Conservation (phyloP, 2,888 invertebrate genomes). For the Catocala sponsa region DNA sequence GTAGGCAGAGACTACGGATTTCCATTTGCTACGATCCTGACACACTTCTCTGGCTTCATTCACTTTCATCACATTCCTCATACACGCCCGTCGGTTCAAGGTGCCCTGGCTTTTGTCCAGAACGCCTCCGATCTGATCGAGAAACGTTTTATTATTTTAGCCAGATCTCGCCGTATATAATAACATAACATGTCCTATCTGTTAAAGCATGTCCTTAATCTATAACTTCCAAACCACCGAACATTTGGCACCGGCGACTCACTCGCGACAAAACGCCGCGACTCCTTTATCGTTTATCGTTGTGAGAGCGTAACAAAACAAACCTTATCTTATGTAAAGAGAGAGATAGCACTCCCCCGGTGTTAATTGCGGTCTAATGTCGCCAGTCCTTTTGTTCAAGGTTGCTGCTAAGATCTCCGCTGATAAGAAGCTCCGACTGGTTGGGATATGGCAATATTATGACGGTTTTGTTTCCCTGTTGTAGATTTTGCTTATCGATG, state of each 20-base stretch:
- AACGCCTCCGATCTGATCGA: too few relatives aligned
- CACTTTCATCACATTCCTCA: too few relatives aligned
- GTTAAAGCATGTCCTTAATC: constrained; percentile 40
- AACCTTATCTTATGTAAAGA: constrained; percentile 65
- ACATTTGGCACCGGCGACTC: constrained; percentile 71
- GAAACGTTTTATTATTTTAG: too few relatives aligned
- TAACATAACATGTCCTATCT: neutral
- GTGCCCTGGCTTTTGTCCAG: too few relatives aligned
- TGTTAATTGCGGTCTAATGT: constrained; percentile 77
- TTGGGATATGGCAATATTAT: constrained; percentile 1
- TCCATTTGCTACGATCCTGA: too few relatives aligned
- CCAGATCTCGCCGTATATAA: too few relatives aligned
- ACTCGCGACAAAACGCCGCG: constrained; percentile 64
- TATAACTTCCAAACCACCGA: constrained; percentile 41
- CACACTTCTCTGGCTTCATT: too few relatives aligned
- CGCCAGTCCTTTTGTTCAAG: constrained; percentile 53
- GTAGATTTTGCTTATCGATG: neutral
- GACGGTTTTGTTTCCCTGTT: neutral
- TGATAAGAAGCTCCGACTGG: constrained; percentile 7
- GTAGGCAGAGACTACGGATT: too few relatives aligned
- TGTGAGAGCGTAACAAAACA: constrained; percentile 72
- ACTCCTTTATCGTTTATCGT: constrained; percentile 67
- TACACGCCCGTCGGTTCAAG: too few relatives aligned
- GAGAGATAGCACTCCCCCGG: constrained; percentile 43
- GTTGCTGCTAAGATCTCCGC: neutral